Percentiles rank a stretch among this genome's conserved stretches.
Conservation (phyloP, 2,797 vertebrate species). For the Holocentrus rufus region DNA sequence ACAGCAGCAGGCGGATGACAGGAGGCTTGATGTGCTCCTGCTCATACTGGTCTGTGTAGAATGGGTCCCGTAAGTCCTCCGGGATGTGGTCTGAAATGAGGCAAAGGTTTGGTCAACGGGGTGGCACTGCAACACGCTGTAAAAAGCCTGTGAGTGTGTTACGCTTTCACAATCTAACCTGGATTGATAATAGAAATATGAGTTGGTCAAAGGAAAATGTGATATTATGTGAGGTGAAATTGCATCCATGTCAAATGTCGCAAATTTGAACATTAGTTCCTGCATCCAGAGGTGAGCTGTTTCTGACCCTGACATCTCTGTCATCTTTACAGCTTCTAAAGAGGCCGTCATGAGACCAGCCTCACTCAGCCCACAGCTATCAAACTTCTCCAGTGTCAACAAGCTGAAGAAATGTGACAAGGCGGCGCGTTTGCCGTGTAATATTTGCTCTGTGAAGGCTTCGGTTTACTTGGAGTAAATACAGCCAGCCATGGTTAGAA, state of each 20-base stretch:
- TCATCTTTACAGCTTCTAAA: no score
- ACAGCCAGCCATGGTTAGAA: conserved; percentile 26
- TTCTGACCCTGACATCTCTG: background rate
- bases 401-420: conserved; percentile 19
- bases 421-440: background rate
- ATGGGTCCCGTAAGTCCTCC: conserved; percentile 94
- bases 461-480: conserved; percentile 56
- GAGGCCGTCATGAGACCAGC: no score
- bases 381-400: conserved; percentile 6
- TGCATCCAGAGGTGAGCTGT: background rate
- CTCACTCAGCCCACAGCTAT: background rate
- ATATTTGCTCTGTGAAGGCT: conserved; percentile 39
- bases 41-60: conserved; percentile 97
- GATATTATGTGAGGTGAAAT: background rate
- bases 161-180: conserved; percentile 2
- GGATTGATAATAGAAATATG: background rate
- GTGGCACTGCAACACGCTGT: background rate
- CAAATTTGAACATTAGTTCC: background rate
- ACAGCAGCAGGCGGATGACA: conserved; percentile 91
- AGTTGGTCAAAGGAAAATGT: background rate
- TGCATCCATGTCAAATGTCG: background rate
- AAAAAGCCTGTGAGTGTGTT: background rate
- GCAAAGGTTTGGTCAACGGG: background rate
- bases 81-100: conserved; percentile 91
- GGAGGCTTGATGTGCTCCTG: conserved; percentile 99